Base-by-base conservation (phyloP, 1,140 invertebrate species). In the Zaprionus taronus region DNA sequence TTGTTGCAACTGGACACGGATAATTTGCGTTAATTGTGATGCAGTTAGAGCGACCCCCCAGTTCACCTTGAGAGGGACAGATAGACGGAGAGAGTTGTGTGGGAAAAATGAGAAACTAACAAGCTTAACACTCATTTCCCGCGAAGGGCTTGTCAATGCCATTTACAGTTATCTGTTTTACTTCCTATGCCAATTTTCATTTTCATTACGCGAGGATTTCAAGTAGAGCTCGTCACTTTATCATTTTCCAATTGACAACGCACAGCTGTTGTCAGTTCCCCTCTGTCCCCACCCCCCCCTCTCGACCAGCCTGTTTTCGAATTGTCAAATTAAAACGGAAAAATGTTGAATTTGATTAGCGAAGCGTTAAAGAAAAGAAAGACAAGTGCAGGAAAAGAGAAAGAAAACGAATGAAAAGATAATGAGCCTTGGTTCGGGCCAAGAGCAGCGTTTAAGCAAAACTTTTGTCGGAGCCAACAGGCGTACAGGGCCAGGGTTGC, bases 311-410 rank as follows among this genome's bases (percentile, higher is more conserved):
- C 80, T 87, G 77, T 80, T 87, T 87, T 83, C 84, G 80, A 83
- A 87, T 89, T 87, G 84, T 89, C 84, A 84, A 89, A 90, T 90
- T 89, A 90, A 90, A 90, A 89, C 79, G 82, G 85, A 90, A 81
- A 84, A 90, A 89, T 89, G 84, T 84, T 90, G 85, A 89, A 89
- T 89, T 90, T 89, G 84, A 90, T 89, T 90, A 89, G 81, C 84
- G 85, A 73, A 89, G 84, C 84, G 84, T 84, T 81, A 89, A 84
- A 79, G 81, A 81, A 90, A 89, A 90, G 81, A 83, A 82, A 72
- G 53, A 63, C 44, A 70, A 72, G 31, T 58, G 70, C 9, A 49
- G 36, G 3, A 14, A 62, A 28, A 9, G 14, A 61, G 53, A 51
- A 53, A 44, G 60, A 53, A 68, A 68, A 56, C 49, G 69, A 68